phyloP scores from a whole-genome alignment of 2,888 invertebrate genomes.

The Dolichomitus sp. region DNA sequence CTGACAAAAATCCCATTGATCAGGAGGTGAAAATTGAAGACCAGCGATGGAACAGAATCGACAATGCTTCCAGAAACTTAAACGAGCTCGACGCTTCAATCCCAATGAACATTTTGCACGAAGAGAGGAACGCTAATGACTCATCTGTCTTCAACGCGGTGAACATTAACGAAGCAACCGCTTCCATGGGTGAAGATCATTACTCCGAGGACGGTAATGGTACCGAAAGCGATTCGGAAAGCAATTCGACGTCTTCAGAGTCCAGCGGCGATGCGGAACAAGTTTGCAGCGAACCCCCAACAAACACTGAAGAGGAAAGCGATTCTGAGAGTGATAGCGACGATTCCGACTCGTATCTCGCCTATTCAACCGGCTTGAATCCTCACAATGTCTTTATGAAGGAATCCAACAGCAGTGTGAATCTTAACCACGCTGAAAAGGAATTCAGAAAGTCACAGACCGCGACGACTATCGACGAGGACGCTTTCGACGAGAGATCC shows the following conservation, averaged over 20 bases:
- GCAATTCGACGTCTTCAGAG: slow-evolving; percentile 53
- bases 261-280: slow-evolving; percentile 56
- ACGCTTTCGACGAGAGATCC: slow-evolving; percentile 23
- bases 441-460: slow-evolving; percentile 28
- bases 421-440: neutral
- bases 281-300: slow-evolving; percentile 4
- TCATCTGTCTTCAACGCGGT: neutral
- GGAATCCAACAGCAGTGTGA: slow-evolving; percentile 18
- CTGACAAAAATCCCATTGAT: neutral
- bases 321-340: slow-evolving; percentile 56
- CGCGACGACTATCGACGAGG: slow-evolving; percentile 15
- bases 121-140: slow-evolving; percentile 43
- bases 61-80: slow-evolving; percentile 20
- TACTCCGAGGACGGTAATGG: slow-evolving; percentile 8
- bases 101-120: slow-evolving; percentile 64
- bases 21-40: neutral
- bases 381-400: slow-evolving; percentile 32
- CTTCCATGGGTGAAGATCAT: neutral
- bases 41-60: slow-evolving; percentile 50
- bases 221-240: slow-evolving; percentile 22
- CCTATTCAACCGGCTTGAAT: slow-evolving; percentile 80
- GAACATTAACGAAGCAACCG: neutral
- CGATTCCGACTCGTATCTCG: slow-evolving; percentile 80
- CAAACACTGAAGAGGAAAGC: slow-evolving; percentile 41
- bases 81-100: slow-evolving; percentile 4